phyloP scores from a whole-genome alignment of 2,888 invertebrate species.

The Aporophyla nigra region DNA sequence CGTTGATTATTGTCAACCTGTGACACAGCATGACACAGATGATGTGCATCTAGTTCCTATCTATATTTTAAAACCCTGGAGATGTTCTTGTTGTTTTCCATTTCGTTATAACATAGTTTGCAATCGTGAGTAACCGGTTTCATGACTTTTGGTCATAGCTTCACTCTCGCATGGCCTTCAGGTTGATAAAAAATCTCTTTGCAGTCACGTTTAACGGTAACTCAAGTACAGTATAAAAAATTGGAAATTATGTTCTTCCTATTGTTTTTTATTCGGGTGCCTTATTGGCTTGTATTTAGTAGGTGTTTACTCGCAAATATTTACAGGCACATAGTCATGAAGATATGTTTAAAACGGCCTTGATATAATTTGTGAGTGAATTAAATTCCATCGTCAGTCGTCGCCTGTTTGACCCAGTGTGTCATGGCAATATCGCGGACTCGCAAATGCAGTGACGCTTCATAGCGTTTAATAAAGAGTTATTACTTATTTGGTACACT shows the following conservation, averaged over 20 bases:
- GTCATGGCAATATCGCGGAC: conserved; percentile 63
- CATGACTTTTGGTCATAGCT: conserved; percentile 25
- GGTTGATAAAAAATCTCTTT: conserved; percentile 25
- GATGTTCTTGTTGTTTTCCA: neutral
- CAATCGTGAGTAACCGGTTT: conserved; percentile 49
- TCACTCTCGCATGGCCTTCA: conserved; percentile 44
- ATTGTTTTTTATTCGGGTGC: neutral
- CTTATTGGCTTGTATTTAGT: neutral
- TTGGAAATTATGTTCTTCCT: conserved; percentile 17
- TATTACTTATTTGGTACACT: conserved; percentile 64
- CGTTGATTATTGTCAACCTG: conserved; percentile 45
- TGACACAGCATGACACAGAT: conserved; percentile 8
- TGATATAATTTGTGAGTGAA: conserved; percentile 72
- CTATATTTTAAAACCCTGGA: conserved; percentile 10
- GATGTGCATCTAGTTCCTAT: conserved; percentile 14
- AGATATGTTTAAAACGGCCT: conserved; percentile 66
- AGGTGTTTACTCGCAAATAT: conserved; percentile 12
- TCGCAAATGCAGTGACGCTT: conserved; percentile 52
- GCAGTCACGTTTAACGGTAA: conserved; percentile 16
- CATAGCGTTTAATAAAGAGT: conserved; percentile 67
- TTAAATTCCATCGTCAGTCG: conserved; percentile 69
- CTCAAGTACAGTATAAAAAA: neutral
- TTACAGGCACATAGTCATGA: conserved; percentile 38
- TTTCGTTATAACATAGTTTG: conserved; percentile 17
- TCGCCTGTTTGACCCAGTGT: conserved; percentile 56